Conservation (phyloP, 2,113 vertebrate genomes). For the Turnix velox region DNA sequence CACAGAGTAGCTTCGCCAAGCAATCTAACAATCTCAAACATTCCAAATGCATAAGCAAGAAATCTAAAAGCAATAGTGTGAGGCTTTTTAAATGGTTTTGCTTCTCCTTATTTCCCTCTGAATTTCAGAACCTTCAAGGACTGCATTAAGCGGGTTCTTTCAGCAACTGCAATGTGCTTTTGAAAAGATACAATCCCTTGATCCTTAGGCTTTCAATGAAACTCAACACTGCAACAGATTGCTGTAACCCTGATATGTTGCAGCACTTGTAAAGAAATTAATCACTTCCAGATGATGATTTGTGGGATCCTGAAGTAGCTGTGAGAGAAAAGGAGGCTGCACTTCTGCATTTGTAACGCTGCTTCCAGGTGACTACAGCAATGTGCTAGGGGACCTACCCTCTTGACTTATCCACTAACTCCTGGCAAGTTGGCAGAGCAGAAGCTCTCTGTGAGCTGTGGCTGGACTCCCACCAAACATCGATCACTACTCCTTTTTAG, state of each 20-base stretch:
- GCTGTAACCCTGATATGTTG: not conserved
- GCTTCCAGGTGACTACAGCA: not conserved
- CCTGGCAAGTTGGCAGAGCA: not conserved
- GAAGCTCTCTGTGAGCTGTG: not conserved
- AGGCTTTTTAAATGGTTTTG: not conserved
- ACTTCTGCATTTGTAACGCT: rapidly evolving
- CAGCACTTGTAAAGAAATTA: not conserved
- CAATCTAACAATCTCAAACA: not conserved
- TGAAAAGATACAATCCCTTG: not conserved
- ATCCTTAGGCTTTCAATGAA: not conserved
- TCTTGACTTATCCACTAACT: not conserved
- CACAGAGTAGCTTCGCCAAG: not conserved
- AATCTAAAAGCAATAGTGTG: not conserved
- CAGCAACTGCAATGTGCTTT: not conserved
- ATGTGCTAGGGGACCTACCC: not conserved
- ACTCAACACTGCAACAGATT: not conserved
- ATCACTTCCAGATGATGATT: not conserved
- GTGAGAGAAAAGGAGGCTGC: not conserved
- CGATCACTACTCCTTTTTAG: not conserved
- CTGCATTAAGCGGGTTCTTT: not conserved
- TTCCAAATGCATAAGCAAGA: not conserved
- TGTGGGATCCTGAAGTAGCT: not conserved
- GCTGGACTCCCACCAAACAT: not conserved
- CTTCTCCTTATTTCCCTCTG: not conserved
- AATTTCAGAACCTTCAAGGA: not conserved